These are phyloP conservation scores for Echinops telfairi DNA, from an alignment of 2,113 vertebrate species.

Conservation along the genomic window DNA sequence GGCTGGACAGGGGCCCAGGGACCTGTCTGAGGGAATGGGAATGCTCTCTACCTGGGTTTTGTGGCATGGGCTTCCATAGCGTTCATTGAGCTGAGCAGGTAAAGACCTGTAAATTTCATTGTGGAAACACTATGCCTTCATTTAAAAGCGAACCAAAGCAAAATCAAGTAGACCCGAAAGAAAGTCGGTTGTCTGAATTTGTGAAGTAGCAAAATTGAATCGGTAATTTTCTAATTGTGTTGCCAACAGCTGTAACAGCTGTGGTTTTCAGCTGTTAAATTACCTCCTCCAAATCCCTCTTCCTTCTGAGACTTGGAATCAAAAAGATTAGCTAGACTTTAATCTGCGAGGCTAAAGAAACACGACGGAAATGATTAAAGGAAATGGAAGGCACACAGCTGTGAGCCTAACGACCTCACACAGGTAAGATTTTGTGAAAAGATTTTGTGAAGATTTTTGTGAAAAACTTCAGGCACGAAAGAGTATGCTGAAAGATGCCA, in stretches of 20 bases:
- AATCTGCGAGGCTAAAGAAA: background rate
- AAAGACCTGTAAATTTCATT: background rate
- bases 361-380: slow-evolving; percentile 9
- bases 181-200: background rate
- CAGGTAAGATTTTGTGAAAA: background rate
- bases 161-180: background rate
- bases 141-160: background rate
- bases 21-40: background rate
- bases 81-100: background rate
- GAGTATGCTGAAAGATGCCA: background rate
- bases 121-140: background rate
- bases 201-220: background rate
- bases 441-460: too few species aligned
- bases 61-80: background rate
- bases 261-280: background rate
- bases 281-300: background rate
- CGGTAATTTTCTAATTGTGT: background rate
- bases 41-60: background rate
- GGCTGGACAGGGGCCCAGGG: background rate
- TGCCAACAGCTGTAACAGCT: background rate
- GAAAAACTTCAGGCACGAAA: background rate
- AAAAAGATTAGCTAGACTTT: background rate
- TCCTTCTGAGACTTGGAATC: background rate
- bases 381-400: background rate
- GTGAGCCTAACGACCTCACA: background rate